phyloP scores from a whole-genome alignment of 2,797 vertebrate genomes.

The Danio tinwini region DNA sequence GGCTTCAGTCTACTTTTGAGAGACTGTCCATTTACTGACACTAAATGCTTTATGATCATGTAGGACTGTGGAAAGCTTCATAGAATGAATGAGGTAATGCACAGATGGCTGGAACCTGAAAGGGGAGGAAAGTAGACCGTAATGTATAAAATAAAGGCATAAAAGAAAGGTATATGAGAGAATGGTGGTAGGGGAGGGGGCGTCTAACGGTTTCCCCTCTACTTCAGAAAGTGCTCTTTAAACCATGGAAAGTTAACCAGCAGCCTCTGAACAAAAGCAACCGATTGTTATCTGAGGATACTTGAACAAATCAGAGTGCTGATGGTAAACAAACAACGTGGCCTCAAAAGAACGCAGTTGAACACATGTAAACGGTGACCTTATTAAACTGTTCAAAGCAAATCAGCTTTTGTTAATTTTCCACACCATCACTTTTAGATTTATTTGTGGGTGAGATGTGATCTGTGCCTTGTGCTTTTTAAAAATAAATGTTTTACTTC shows the following conservation, averaged over 20 bases:
- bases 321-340: constrained; percentile 49
- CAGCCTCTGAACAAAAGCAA: constrained; percentile 41
- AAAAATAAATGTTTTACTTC: neutral
- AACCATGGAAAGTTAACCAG: constrained; percentile 65
- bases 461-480: neutral
- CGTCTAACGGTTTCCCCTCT: constrained; percentile 68
- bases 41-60: neutral
- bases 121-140: constrained; percentile 18
- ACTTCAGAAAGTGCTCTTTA: constrained; percentile 63
- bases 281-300: constrained; percentile 58
- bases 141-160: constrained; percentile 38
- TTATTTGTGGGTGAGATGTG: neutral
- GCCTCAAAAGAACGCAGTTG: constrained; percentile 10
- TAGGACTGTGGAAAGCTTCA: constrained; percentile 1
- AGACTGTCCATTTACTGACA: neutral
- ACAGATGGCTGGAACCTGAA: constrained; percentile 29
- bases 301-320: constrained; percentile 55
- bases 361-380: constrained; percentile 19
- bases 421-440: constrained; percentile 16
- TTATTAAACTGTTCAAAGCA: constrained; percentile 34
- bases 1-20: constrained; percentile 1
- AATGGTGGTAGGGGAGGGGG: constrained; percentile 49
- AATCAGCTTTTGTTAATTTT: constrained; percentile 10
- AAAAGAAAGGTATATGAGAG: constrained; percentile 47
- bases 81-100: constrained; percentile 4